Evolutionary conservation across 2,888 invertebrate species (phyloP), one percentile per base, ranked within the genome.

Genomic region (Gymnosoma rotundatum): DNA sequence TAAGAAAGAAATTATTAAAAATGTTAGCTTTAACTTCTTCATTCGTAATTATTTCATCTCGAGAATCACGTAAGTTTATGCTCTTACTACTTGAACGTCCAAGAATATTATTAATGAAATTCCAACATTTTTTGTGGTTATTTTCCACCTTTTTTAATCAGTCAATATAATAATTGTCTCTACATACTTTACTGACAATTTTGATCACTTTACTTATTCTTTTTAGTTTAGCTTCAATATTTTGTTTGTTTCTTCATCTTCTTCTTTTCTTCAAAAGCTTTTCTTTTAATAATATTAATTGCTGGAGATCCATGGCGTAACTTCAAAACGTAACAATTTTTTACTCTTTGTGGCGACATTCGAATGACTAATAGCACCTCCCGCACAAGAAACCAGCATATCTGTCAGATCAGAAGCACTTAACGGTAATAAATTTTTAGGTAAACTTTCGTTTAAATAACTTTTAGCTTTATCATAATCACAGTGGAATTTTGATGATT

Each of bases 1-100:
- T 38, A 38, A 38, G 38, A 69, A 69, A 36, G 25, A 16, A 69
- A 42, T 69, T 21, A 42, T 69, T 69, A 38, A 69, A 54, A 56
- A 12, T 16, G 6, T 38, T 54, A 14, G 16, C 54, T 56, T 42
- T 69, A 8, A 16, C 42, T 69, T 54, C 20, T 21, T 54, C 21
- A 20, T 14, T 21, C 16, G 7, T 54, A 14, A 52, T 67, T 38
- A 38, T 38, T 38, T 38, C 38, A 54, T 54, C 67, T 20, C 54
- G 67, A 4, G 54, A 56, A 32, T 70, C 48, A 48, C 20, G 0
- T 8, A 67, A 21, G 38, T 18, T 52, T 16, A 67, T 36, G 4
- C 48, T 21, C 0, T 64, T 64, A 45, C 45, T 25, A 16, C 21
- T 64, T 64, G 8, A 9, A 25, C 52, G 20, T 3, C 52, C 52